Percentiles rank a stretch among this genome's conserved stretches.
These are phyloP conservation scores for Acrocephalus kingi DNA, from an alignment of 2,113 vertebrate species.

Conservation along the genomic window DNA sequence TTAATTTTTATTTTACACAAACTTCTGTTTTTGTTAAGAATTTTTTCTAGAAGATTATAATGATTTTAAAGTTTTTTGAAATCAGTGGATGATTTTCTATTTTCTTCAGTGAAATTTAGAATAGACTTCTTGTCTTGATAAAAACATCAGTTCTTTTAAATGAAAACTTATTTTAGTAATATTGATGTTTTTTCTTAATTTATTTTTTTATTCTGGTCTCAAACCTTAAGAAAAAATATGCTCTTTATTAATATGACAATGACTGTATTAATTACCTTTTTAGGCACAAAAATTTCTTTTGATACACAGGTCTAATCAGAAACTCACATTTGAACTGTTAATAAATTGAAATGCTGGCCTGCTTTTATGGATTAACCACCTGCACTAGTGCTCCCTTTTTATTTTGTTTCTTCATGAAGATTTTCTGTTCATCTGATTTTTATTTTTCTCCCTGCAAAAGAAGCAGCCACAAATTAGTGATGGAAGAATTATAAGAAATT, in stretches of 20 bases:
- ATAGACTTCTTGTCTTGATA: not conserved
- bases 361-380: not conserved
- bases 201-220: not conserved
- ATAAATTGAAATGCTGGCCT: not conserved
- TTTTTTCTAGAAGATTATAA: not conserved
- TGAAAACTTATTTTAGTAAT: not conserved
- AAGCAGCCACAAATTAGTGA: not conserved
- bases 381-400: not conserved
- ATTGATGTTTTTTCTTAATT: not conserved
- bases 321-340: not conserved
- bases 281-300: not conserved
- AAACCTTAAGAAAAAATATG: not conserved
- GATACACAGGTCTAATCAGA: not conserved
- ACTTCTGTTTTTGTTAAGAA: not conserved
- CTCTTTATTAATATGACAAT: not conserved
- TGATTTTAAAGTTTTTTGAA: not conserved
- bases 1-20: not conserved
- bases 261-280: not conserved
- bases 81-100: not conserved
- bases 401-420: not conserved
- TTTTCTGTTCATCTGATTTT: not conserved
- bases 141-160: not conserved
- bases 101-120: not conserved
- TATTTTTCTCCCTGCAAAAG: not conserved
- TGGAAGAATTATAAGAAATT: not conserved